A percentile compares a stretch with the other conserved stretches of the same genome.
Evolutionary conservation across 2,888 invertebrate species (phyloP).

Genomic region (Drosophila limbata): DNA sequence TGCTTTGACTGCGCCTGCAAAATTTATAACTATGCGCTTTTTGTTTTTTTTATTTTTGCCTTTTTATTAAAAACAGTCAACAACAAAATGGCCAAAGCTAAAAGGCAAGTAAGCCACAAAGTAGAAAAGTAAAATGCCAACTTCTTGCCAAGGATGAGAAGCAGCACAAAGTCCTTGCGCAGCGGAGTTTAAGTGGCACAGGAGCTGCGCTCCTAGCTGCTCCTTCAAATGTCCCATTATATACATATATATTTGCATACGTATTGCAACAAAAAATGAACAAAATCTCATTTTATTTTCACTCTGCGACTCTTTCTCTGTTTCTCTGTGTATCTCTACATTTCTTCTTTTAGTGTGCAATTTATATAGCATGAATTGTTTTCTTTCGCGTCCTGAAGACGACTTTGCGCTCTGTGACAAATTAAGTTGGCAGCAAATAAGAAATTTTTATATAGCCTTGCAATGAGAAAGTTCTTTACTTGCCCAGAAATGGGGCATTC

Average conservation of each 20-base stretch:
- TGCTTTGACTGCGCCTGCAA: constrained; percentile 69
- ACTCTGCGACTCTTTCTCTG: constrained; percentile 2
- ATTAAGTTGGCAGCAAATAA: constrained; percentile 75
- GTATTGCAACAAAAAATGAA: constrained; percentile 58
- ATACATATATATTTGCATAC: constrained; percentile 66
- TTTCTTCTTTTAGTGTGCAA: constrained; percentile 59
- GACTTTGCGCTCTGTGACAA: constrained; percentile 73
- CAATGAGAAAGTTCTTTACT: constrained; percentile 16
- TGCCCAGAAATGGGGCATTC: constrained; percentile 7
- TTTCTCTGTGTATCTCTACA: constrained; percentile 13
- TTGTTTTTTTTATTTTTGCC: constrained; percentile 50
- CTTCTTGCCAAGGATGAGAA: constrained; percentile 58
- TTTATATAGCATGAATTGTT: constrained; percentile 75
- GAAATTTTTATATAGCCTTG: constrained; percentile 56
- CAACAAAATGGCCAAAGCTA: constrained; percentile 73
- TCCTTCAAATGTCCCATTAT: constrained; percentile 41
- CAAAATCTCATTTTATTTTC: constrained; percentile 46
- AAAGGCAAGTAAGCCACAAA: constrained; percentile 80
- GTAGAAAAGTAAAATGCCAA: constrained; percentile 78
- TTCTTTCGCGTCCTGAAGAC: constrained; percentile 52
- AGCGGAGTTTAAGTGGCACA: constrained; percentile 72
- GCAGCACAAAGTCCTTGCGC: constrained; percentile 50
- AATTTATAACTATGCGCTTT: constrained; percentile 77
- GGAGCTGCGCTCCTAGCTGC: constrained; percentile 45
- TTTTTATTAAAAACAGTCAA: constrained; percentile 75